phyloP scores from a whole-genome alignment of 1,140 invertebrate species.

The Ooceraea biroi region DNA sequence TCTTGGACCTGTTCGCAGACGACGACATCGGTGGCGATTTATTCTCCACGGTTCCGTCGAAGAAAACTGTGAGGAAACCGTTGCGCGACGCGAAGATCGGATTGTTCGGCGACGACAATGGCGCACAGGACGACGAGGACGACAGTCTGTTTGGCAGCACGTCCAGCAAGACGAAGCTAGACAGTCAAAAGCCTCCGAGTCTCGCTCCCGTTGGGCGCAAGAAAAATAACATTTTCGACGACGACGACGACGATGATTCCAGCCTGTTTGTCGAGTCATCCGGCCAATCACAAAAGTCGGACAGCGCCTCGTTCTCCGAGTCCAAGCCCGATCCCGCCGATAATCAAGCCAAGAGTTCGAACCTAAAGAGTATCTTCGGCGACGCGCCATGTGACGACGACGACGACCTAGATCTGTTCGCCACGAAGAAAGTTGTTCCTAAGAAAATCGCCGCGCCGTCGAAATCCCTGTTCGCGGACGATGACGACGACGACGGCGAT shows the following conservation, averaged over 20 bases:
- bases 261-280: conserved; percentile 61
- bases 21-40: conserved; percentile 78
- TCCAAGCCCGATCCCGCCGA: conserved; percentile 24
- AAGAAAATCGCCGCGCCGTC: conserved; percentile 51
- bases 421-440: conserved; percentile 67
- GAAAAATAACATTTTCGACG: conserved; percentile 70
- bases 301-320: conserved; percentile 40
- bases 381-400: conserved; percentile 81
- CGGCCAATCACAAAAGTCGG: conserved; percentile 53
- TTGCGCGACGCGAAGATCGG: conserved; percentile 74
- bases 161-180: conserved; percentile 42
- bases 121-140: conserved; percentile 74
- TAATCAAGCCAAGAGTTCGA: conserved; percentile 65
- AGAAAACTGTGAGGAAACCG: conserved; percentile 77
- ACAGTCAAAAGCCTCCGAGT: conserved; percentile 37
- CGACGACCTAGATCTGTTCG: conserved; percentile 76
- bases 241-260: conserved; percentile 72
- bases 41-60: conserved; percentile 74
- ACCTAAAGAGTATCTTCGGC: conserved; percentile 80
- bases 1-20: conserved; percentile 79
- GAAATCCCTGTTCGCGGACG: conserved; percentile 74
- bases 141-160: conserved; percentile 77
- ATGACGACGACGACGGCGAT: conserved; percentile 72
- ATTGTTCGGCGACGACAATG: conserved; percentile 78
- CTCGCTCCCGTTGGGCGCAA: conserved; percentile 9